Evolutionary conservation across 2,113 vertebrate species (phyloP).

Genomic region (Penelope pileata): DNA sequence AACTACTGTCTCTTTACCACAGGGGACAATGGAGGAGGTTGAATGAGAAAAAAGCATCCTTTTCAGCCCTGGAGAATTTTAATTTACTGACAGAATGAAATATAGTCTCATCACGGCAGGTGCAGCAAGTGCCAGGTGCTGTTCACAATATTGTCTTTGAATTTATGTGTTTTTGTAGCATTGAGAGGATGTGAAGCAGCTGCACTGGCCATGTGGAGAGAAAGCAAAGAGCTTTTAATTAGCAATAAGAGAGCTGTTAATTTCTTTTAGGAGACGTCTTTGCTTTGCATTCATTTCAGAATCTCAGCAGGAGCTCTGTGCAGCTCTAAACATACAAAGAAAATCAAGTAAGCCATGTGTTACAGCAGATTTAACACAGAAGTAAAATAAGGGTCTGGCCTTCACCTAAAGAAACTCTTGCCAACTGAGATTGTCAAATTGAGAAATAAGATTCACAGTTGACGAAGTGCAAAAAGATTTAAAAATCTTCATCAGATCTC

Average conservation of each 20-base stretch:
- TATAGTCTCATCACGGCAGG: constrained; percentile 84
- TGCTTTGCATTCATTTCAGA: constrained; percentile 69
- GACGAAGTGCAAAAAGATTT: not conserved
- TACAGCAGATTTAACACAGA: constrained; percentile 45
- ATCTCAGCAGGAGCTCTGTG: constrained; percentile 73
- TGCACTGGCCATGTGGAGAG: constrained; percentile 87
- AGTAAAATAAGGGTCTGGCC: constrained; percentile 9
- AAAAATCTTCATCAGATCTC: not conserved
- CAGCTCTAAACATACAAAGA: constrained; percentile 54
- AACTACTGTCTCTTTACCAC: constrained; percentile 79
- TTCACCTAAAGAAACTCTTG: constrained; percentile 54
- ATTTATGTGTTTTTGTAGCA: constrained; percentile 88
- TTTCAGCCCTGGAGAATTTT: constrained; percentile 84
- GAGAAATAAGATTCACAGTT: not conserved
- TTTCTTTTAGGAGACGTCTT: constrained; percentile 80
- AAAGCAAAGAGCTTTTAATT: constrained; percentile 98
- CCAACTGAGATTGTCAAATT: constrained; percentile 41
- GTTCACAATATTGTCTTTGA: constrained; percentile 85
- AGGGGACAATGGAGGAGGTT: constrained; percentile 78
- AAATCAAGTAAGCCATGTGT: constrained; percentile 55
- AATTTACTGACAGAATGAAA: constrained; percentile 93
- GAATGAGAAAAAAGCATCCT: constrained; percentile 72
- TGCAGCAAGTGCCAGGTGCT: constrained; percentile 89
- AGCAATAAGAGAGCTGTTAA: constrained; percentile 90
- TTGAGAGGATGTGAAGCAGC: constrained; percentile 84